Base-by-base conservation (phyloP, 2,797 vertebrate genomes). In the Myotis daubentonii region DNA sequence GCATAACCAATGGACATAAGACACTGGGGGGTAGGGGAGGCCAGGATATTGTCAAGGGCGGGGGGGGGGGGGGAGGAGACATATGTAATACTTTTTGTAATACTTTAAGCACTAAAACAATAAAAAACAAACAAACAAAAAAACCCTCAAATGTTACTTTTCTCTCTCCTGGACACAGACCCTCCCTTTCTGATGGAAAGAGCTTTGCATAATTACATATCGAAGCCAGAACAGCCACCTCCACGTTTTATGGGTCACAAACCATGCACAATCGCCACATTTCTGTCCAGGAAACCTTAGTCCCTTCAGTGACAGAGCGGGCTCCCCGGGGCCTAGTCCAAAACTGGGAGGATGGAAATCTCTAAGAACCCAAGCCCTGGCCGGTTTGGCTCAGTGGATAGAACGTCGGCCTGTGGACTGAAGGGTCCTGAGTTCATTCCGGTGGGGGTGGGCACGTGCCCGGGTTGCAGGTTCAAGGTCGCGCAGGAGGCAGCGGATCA, bases 181-280 rank as follows among this genome's bases (percentile, higher is more conserved):
- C 98, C 99, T 99, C 98, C 98, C 98, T 98, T 98, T 99, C 99
- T 98, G 99, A 99, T 99, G 99, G 99, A 99, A 99, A 99, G 99
- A 99, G 99, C 99, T 99, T 99, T 99, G 99, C 38, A 99, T 99
- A 99, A 99, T 99, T 99, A 99, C 99, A 99, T 99, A 99, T 99
- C 99, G 99, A 99, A 99, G 99, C 99, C 99, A 99, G 99, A 99
- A 99, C 99, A 99, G 99, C 99, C 99, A 99, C 99, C 99, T 99
- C 99, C 99, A 99, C 98, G 99, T 99, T 99, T 99, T 99, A 99
- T 99, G 99, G 99, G 99, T 99, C 99, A 99, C 99, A 99, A 99
- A 99, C 98, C 99, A 99, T 99, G 99, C 98, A 99, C 99, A 99
- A 99, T 99, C 99, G 99, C 98, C 98, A 99, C 99, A 99, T 99